Base-by-base conservation (phyloP, 1,140 invertebrate genomes). In the Anastrepha ludens region DNA sequence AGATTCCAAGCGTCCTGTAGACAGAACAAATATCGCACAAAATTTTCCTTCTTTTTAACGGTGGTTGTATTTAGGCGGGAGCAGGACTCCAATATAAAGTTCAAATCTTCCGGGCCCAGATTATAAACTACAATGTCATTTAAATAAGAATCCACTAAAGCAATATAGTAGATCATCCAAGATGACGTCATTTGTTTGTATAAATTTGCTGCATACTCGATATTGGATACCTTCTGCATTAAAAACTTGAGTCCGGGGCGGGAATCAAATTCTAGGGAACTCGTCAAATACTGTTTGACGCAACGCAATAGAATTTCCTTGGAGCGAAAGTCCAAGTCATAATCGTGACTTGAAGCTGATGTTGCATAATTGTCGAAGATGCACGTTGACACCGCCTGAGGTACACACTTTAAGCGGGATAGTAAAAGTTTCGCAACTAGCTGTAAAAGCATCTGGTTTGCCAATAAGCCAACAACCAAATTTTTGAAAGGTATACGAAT, bases 111-210 rank as follows among this genome's bases (percentile, higher is more conserved):
- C 1, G 95, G 90, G 70, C 95, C 95, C 47, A 96, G 94, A 88
- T 94, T 94, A 64, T 95, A 95, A 60, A 94, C 95, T 47, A 94
- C 93, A 74, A 96, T 95, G 47, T 96, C 95, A 90, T 95, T 95
- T 41, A 97, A 93, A 91, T 96, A 96, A 81, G 98, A 94, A 91
- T 98, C 97, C 85, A 98, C 96, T 29, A 98, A 93, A 1, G 97
- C 96, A 74, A 98, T 96, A n/a, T 97, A 96, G 91, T 98, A 97
- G 3, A 98, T 96, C 2, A 97, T 96, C 96, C 97, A 98, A 15
- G 97, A 97, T 3, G 97, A 97, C 47, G 97, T 97, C n/a, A 98
- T 97, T 93, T 98, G 97, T 88, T 97, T 97, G 91, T 98, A 99
- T 20, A 98, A 93, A 94, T 99, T 99, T 0, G 98, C 97, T 13